These are phyloP conservation scores for Oryctes rhinoceros DNA, from an alignment of 1,140 invertebrate genomes.

Conservation along the genomic window DNA sequence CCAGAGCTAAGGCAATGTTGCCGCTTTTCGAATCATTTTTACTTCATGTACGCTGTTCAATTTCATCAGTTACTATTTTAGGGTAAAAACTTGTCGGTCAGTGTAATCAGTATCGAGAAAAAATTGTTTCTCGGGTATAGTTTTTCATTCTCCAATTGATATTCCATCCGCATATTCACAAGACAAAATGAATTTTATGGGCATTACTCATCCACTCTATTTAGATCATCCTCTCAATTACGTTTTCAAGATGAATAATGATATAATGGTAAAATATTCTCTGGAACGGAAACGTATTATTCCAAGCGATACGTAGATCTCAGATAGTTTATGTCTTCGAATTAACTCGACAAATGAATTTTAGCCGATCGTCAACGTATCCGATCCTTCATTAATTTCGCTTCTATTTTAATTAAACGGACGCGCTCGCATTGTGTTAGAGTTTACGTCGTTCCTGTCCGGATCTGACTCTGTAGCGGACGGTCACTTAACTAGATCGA, in stretches of 20 bases:
- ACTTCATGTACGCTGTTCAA: too few species aligned
- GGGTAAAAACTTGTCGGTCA: too few species aligned
- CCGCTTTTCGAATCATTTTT: too few species aligned
- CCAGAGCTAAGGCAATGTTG: too few species aligned
- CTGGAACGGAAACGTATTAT: not conserved
- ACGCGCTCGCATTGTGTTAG: not conserved
- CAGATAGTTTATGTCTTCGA: not conserved
- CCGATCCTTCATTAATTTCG: not conserved
- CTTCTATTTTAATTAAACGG: conserved; percentile 29
- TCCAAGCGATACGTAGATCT: not conserved
- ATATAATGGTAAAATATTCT: not conserved
- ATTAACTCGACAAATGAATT: conserved; percentile 13
- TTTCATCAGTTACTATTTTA: too few species aligned
- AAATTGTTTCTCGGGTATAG: too few species aligned
- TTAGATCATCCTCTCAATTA: not conserved
- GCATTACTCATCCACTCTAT: not conserved
- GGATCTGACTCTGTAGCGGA: conserved; percentile 20
- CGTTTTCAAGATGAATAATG: not conserved
- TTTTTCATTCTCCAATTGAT: too few species aligned
- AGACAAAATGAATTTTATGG: too few species aligned
- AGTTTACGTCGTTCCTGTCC: conserved; percentile 22
- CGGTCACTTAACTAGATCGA: conserved; percentile 20
- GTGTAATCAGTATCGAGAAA: too few species aligned
- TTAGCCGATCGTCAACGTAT: not conserved
- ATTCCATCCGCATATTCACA: too few species aligned